Conservation (phyloP, 1,140 invertebrate genomes). For the Drosophila busckii region DNA sequence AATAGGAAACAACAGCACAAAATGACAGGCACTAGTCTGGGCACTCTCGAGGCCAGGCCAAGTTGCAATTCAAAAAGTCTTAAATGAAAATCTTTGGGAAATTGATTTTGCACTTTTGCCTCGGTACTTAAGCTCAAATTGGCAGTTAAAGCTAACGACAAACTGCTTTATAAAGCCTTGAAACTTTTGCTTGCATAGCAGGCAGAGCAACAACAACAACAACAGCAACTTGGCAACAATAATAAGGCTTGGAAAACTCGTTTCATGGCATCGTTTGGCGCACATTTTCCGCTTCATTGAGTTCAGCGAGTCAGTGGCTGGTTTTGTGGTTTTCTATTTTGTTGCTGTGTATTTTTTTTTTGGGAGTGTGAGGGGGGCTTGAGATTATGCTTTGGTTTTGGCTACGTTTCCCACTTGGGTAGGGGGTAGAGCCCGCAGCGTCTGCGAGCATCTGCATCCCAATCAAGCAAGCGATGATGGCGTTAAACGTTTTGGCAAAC, state of each 20-base stretch:
- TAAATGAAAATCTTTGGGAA: no score
- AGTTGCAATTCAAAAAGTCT: no score
- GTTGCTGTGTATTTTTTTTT: slow-evolving; percentile 1
- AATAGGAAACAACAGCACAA: no score
- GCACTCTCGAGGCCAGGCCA: no score
- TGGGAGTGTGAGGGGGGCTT: no score
- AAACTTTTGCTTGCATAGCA: slow-evolving; percentile 14
- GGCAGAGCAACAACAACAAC: slow-evolving; percentile 21
- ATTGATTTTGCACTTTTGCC: no score
- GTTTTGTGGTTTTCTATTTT: slow-evolving; percentile 21
- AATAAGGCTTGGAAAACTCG: slow-evolving; percentile 39
- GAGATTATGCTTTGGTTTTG: slow-evolving; percentile 17
- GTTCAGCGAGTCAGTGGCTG: slow-evolving; percentile 33
- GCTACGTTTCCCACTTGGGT: slow-evolving; percentile 49
- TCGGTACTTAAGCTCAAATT: no score
- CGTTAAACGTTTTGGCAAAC: slow-evolving; percentile 76
- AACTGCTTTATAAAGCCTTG: slow-evolving; percentile 4
- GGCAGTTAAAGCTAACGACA: background rate
- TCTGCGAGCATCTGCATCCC: slow-evolving; percentile 59
- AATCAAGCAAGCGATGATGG: slow-evolving; percentile 56
- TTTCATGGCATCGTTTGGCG: slow-evolving; percentile 67
- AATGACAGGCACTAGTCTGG: no score
- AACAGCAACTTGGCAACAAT: slow-evolving; percentile 6
- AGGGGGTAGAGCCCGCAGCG: slow-evolving; percentile 31
- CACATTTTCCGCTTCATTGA: slow-evolving; percentile 76